Percentiles rank a stretch among this genome's conserved stretches.
phyloP scores from a whole-genome alignment of 2,888 invertebrate species.

The Eristalis pertinax region DNA sequence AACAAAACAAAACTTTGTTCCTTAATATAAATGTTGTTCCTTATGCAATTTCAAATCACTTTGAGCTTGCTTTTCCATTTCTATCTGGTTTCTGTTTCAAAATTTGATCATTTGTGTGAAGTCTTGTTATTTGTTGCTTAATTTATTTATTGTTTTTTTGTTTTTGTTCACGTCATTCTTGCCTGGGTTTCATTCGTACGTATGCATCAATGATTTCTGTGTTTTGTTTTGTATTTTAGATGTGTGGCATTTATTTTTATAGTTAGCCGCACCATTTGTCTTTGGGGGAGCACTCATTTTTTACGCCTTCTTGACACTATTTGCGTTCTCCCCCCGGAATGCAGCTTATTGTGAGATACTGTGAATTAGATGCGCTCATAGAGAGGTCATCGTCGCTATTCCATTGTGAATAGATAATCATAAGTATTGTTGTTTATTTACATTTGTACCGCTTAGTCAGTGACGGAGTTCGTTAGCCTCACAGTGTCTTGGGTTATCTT shows the following conservation, averaged over 20 bases:
- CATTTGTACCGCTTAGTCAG: background rate
- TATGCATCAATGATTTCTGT: background rate
- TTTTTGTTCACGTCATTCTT: background rate
- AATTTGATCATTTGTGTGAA: background rate
- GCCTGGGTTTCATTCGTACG: background rate
- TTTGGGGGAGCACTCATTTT: background rate
- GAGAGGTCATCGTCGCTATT: constrained; percentile 10
- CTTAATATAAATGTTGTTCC: constrained; percentile 45
- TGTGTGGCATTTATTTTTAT: background rate
- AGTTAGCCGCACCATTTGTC: background rate
- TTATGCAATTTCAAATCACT: background rate
- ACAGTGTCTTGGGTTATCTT: background rate
- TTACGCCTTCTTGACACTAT: background rate
- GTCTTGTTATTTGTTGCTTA: background rate
- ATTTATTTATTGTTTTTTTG: background rate
- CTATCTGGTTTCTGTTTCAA: constrained; percentile 3
- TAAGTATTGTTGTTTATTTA: constrained; percentile 12
- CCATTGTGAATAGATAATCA: constrained; percentile 5
- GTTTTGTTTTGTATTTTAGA: background rate
- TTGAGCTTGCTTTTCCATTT: constrained; percentile 7
- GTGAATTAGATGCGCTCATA: background rate
- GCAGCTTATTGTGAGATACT: background rate
- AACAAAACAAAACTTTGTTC: constrained; percentile 18
- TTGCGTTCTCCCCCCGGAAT: background rate
- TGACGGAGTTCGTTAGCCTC: constrained; percentile 22